Evolutionary conservation across 2,113 vertebrate genomes (phyloP).

Genomic region (Lepus europaeus): DNA sequence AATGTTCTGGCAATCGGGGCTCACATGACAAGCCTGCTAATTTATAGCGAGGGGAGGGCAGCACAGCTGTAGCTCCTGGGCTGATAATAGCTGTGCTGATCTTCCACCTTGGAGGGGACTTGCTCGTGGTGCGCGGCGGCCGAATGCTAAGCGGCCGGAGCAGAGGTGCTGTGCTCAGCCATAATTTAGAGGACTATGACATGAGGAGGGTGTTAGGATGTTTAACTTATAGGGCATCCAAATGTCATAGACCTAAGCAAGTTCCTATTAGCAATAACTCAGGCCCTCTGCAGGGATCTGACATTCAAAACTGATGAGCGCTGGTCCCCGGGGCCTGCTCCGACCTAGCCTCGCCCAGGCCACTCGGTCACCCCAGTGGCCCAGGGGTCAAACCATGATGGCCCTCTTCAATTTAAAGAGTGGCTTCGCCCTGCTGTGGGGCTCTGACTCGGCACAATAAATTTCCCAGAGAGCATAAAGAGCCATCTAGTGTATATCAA

Average conservation of each 20-base stretch:
- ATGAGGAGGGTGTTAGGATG: constrained; percentile 89
- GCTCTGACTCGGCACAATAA: constrained; percentile 91
- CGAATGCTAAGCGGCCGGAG: constrained; percentile 78
- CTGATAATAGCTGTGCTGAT: constrained; percentile 43
- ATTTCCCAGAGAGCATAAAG: constrained; percentile 92
- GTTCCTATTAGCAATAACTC: constrained; percentile 93
- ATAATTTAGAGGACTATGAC: constrained; percentile 88
- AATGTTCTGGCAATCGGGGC: constrained; percentile 39
- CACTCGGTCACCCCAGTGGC: constrained; percentile 89
- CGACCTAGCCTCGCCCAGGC: constrained; percentile 88
- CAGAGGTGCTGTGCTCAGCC: constrained; percentile 86
- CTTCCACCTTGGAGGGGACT: constrained; percentile 75
- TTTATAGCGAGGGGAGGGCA: constrained; percentile 9
- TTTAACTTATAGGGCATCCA: constrained; percentile 92
- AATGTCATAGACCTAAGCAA: constrained; percentile 90
- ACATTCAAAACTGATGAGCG: constrained; percentile 93
- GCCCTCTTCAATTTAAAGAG: constrained; percentile 92
- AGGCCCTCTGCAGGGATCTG: constrained; percentile 88
- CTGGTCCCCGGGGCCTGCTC: constrained; percentile 87
- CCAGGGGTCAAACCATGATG: constrained; percentile 90
- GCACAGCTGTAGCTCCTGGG: background rate
- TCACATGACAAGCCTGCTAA: constrained; percentile 40
- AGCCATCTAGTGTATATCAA: constrained; percentile 93
- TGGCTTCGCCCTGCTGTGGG: constrained; percentile 87
- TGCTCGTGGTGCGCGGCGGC: constrained; percentile 54